Evolutionary conservation across 2,113 vertebrate genomes (phyloP), one percentile per base, ranked within the genome.

Genomic region (Rhinopomastus cyanomelas): DNA sequence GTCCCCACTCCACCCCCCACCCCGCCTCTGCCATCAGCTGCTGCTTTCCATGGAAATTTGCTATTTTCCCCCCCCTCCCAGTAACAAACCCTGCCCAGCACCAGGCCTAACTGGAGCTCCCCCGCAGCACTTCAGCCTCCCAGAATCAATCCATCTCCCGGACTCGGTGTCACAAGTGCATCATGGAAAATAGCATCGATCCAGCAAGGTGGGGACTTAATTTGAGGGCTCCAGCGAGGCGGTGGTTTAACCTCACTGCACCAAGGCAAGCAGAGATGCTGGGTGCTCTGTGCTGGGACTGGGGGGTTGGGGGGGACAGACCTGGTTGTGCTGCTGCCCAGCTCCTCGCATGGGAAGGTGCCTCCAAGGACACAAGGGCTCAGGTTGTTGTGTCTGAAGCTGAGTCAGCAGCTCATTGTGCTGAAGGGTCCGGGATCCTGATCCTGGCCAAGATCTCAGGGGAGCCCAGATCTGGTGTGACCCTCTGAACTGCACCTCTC

Each of bases 181-280:
- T 95, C 92, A 95, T 85, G 93, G 95, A 95, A 95, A 95, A 92
- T 11, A 72, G 53, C 30, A 96, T 95, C 1, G 95, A 95, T 81
- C 76, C 80, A 36, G 68, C 81, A 94, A 94, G 93, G 95, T 95
- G 92, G 72, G 66, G 94, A 65, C 91, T 94, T 94, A 27, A 95
- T 95, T 72, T 57, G 87, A 83, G 72, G 89, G 89, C 89, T 93
- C 61, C 89, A 92, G 78, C 65, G 91, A 96, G 81, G 79, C 84
- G 52, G n/a, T 14, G 89, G 51, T 93, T 87, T 93, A 92, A 92
- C 93, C 69, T 75, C 25, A 72, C 81, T 30, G 68, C 85, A 74
- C 69, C 29, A 78, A 94, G 81, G 85, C 87, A 94, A 85, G 87
- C 5, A 29, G 73, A 86, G 89, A 56, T 93, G 86, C 56, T 29